These are phyloP conservation scores for Yasuhikotakia modesta DNA, from an alignment of 2,797 vertebrate genomes.

Conservation along the genomic window DNA sequence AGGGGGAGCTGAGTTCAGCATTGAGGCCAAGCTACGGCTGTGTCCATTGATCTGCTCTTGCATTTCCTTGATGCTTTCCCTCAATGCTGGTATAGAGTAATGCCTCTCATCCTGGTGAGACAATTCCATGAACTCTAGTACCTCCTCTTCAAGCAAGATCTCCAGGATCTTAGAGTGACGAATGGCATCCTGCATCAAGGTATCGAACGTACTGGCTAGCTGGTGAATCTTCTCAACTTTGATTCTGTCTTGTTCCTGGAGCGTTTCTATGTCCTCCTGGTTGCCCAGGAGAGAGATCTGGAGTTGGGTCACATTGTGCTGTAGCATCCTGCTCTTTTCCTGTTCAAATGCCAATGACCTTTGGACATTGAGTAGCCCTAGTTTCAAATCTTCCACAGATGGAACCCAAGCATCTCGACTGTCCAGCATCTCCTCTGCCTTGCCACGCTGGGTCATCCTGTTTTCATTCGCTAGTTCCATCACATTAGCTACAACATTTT, in stretches of 20 bases:
- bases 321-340: constrained; percentile 68
- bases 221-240: constrained; percentile 65
- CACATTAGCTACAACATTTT: constrained; percentile 71
- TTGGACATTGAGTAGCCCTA: constrained; percentile 74
- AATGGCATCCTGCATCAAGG: constrained; percentile 83
- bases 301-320: constrained; percentile 63
- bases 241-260: constrained; percentile 67
- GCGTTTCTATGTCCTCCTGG: constrained; percentile 63
- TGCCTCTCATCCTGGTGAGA: constrained; percentile 55
- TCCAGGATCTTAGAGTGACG: constrained; percentile 83
- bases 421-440: background rate
- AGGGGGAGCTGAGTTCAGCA: constrained; percentile 64
- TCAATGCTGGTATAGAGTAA: constrained; percentile 75
- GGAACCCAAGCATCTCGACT: constrained; percentile 68
- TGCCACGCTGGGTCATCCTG: constrained; percentile 64
- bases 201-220: constrained; percentile 79
- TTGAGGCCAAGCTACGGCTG: constrained; percentile 60
- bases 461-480: constrained; percentile 72
- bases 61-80: constrained; percentile 69
- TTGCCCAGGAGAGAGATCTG: constrained; percentile 43
- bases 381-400: constrained; percentile 73
- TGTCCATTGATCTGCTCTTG: constrained; percentile 75
- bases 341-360: constrained; percentile 72
- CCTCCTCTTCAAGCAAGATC: constrained; percentile 84
- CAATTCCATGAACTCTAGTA: constrained; percentile 77